These are phyloP conservation scores for Petrolisthes manimaculis DNA, from an alignment of 2,888 invertebrate genomes.

Conservation along the genomic window DNA sequence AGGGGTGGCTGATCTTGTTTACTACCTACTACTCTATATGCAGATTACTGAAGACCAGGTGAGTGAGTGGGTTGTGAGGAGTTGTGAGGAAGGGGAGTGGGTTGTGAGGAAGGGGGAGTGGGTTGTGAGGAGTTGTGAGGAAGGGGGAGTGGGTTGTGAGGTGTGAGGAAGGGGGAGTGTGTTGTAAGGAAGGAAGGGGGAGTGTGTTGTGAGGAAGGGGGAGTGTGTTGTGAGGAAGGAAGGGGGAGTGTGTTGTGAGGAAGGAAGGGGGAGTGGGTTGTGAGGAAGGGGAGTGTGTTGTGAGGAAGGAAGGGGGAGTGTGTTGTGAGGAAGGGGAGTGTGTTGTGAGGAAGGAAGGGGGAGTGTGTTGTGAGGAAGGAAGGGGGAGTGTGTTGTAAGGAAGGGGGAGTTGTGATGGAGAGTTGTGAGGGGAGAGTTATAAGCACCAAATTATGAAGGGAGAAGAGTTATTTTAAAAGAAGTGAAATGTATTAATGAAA, in stretches of 20 bases:
- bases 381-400: background rate
- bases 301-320: background rate
- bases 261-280: too few species aligned
- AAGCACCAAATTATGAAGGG: background rate
- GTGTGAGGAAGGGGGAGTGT: background rate
- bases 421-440: background rate
- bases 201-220: background rate
- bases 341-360: background rate
- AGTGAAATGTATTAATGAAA: background rate
- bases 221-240: too few species aligned
- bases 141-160: background rate
- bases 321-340: background rate
- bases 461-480: background rate
- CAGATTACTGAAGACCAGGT: slow-evolving; percentile 80
- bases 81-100: too few species aligned
- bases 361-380: too few species aligned
- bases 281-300: background rate
- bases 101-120: slow-evolving; percentile 68
- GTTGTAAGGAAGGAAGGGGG: background rate
- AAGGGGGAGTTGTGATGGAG: background rate
- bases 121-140: background rate
- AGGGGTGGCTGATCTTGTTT: slow-evolving; percentile 77
- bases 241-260: too few species aligned
- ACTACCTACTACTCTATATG: slow-evolving; percentile 78
- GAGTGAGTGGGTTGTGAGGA: too few species aligned